A percentile compares a stretch with the other conserved stretches of the same genome.
These are phyloP conservation scores for Panopea generosa DNA, from an alignment of 2,888 invertebrate species.

Conservation along the genomic window DNA sequence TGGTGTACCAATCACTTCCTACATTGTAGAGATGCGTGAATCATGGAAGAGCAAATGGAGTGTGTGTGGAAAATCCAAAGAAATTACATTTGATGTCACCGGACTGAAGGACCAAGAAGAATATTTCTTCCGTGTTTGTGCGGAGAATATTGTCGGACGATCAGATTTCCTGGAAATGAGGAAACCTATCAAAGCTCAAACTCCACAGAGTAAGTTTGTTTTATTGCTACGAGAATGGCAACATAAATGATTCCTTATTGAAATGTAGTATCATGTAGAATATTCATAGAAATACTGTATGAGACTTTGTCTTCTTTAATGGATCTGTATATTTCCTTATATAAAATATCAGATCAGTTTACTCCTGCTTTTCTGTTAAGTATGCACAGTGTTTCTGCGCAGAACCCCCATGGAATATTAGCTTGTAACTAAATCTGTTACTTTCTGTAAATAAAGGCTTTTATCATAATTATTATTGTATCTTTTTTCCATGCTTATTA, in stretches of 20 bases:
- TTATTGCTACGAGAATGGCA: too few species aligned
- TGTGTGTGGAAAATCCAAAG: conserved; percentile 86
- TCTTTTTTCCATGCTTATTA: too few species aligned
- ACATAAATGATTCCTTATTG: not conserved
- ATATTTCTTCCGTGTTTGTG: conserved; percentile 94
- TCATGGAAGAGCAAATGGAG: conserved; percentile 77
- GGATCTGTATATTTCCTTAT: too few species aligned
- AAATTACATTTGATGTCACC: conserved; percentile 65
- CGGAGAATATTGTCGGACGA: conserved; percentile 93
- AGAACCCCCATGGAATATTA: too few species aligned
- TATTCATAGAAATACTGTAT: too few species aligned
- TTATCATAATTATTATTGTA: too few species aligned
- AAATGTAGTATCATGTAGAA: too few species aligned
- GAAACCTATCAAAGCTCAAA: conserved; percentile 75
- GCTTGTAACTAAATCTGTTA: too few species aligned
- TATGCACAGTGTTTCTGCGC: too few species aligned
- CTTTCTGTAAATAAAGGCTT: too few species aligned
- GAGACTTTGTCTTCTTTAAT: not conserved
- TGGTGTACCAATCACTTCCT: conserved; percentile 92
- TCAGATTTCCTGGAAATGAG: conserved; percentile 89
- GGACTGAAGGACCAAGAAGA: conserved; percentile 92
- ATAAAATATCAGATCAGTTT: too few species aligned
- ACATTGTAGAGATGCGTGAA: conserved; percentile 92
- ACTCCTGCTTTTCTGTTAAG: too few species aligned
- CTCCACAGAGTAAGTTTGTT: conserved; percentile 77